Conservation (phyloP, 2,888 invertebrate species). For the Polydrusus tereticollis region DNA sequence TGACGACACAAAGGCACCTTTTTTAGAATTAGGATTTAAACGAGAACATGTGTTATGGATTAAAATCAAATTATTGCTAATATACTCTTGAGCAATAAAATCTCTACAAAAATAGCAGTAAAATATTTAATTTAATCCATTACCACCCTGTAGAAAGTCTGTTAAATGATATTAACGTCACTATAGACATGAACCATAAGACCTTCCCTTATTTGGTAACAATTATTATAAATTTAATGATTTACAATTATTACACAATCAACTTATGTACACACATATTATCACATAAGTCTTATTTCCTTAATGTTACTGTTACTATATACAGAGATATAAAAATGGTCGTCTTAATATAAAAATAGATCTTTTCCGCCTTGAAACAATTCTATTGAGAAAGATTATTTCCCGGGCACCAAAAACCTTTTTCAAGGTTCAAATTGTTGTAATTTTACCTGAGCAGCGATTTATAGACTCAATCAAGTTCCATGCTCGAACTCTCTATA, state of each 20-base stretch:
- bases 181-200: not conserved
- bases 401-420: not conserved
- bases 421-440: not conserved
- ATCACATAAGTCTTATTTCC: slow-evolving; percentile 22
- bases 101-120: too few species aligned
- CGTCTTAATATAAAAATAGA: slow-evolving; percentile 30
- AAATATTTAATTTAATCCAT: not conserved
- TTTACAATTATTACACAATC: slow-evolving; percentile 12
- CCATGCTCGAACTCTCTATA: slow-evolving; percentile 78
- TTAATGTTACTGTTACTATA: not conserved
- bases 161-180: not conserved
- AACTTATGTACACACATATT: slow-evolving; percentile 13
- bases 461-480: slow-evolving; percentile 62
- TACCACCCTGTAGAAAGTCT: not conserved
- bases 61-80: too few species aligned
- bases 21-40: slow-evolving; percentile 5
- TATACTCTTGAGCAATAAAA: too few species aligned
- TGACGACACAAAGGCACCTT: not conserved
- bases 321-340: slow-evolving; percentile 3
- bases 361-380: slow-evolving; percentile 13
- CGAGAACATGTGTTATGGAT: too few species aligned
- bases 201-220: slow-evolving; percentile 9
- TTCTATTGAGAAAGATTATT: not conserved
- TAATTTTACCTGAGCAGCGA: not conserved
- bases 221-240: slow-evolving; percentile 1